Evolutionary conservation across 2,113 vertebrate species (phyloP), one percentile per base, ranked within the genome.

Genomic region (Hypomesus transpacificus): DNA sequence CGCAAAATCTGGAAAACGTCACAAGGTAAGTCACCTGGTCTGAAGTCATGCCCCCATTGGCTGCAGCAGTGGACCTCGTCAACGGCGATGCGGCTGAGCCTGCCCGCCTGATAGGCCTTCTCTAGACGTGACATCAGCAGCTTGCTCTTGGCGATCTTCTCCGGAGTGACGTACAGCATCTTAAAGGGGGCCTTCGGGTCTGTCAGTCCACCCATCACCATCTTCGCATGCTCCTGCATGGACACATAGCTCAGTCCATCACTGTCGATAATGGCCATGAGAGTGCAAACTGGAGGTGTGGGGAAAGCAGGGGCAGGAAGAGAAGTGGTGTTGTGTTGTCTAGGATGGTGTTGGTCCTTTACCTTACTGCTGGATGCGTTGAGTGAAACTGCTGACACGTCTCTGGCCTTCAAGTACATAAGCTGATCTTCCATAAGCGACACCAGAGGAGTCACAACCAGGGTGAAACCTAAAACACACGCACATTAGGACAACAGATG

Each of bases 21-120:
- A 21, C 8, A 53, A 14, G 3, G 7, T 2, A 14, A 9, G 87
- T 66, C 87, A 98, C 97, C 96, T 53, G 95, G 96, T 82, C 97
- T 93, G 92, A 99, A 99, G 80, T 99, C 97, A 0, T 99, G 96
- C 1, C 97, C 97, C 97, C 97, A 99, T 34, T 99, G 97, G 76
- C 97, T 99, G 76, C 97, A 99, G 86, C 97, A 99, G 28, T 99
- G 97, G 69, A 98, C 97, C 80, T 99, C 97, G 20, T 99, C 97
- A 60, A 99, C 94, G 1, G 97, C 96, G 0, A 98, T 90, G 1
- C 91, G 94, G 46, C 91, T 88, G 11, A 99, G 89, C 22, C 92
- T 81, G 14, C 89, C 89, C 0, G 92, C 89, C 4, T 95, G 94
- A 39, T 98, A 93, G 14, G 96, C 96, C 80, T 98, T 99, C 84